Evolutionary conservation across 2,888 invertebrate genomes (phyloP).

Genomic region (Spatulosminthurus flaviceps): DNA sequence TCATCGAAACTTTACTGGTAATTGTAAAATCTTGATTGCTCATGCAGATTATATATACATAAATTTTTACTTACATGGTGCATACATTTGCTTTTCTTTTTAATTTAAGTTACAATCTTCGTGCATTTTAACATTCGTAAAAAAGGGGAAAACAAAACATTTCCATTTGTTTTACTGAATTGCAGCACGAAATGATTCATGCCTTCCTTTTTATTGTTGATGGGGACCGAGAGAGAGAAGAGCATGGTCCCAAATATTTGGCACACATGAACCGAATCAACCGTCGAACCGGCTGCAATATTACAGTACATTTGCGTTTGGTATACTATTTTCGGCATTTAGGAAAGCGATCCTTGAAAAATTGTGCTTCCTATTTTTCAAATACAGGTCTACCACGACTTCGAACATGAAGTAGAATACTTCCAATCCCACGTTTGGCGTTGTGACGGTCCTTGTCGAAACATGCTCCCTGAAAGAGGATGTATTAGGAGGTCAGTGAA

Average conservation of each 20-base stretch:
- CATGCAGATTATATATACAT: background rate
- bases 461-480: slow-evolving; percentile 83
- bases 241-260: slow-evolving; percentile 94
- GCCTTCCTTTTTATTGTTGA: slow-evolving; percentile 85
- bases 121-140: no score
- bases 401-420: slow-evolving; percentile 89
- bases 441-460: slow-evolving; percentile 88
- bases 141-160: no score
- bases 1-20: slow-evolving; percentile 92
- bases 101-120: no score
- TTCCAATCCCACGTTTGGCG: slow-evolving; percentile 96
- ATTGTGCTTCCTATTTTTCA: background rate
- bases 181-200: slow-evolving; percentile 99
- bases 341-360: no score
- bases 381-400: slow-evolving; percentile 84
- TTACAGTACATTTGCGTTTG: slow-evolving; percentile 72
- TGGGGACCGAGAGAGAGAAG: slow-evolving; percentile 82
- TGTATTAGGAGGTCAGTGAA: slow-evolving; percentile 86
- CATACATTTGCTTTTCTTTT: no score
- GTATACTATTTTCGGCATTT: no score
- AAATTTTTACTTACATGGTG: no score
- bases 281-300: slow-evolving; percentile 82
- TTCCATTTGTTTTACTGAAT: no score
- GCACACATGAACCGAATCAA: slow-evolving; percentile 95
- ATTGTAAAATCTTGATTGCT: background rate